Evolutionary conservation across 2,888 invertebrate genomes (phyloP).

Genomic region (Acronicta aceris): DNA sequence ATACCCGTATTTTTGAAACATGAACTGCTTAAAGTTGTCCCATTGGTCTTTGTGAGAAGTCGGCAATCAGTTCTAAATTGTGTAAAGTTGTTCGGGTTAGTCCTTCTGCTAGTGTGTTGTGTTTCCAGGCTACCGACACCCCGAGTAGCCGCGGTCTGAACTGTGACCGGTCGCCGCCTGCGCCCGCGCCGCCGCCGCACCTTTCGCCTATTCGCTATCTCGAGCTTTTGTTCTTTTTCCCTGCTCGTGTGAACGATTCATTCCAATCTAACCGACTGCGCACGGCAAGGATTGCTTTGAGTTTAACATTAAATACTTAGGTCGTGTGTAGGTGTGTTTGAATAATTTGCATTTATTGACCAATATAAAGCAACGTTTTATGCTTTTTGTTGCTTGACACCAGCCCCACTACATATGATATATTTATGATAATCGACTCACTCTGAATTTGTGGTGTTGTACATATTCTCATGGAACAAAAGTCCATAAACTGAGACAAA

Average conservation of each 20-base stretch:
- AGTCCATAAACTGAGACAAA: constrained; percentile 32
- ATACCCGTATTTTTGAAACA: no score
- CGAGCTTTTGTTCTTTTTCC: constrained; percentile 19
- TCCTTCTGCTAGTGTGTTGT: not conserved
- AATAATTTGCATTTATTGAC: no score
- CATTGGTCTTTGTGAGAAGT: no score
- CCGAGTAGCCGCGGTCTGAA: constrained; percentile 48
- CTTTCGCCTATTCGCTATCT: constrained; percentile 15
- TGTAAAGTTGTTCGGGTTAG: not conserved
- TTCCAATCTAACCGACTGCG: constrained; percentile 10
- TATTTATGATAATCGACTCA: not conserved
- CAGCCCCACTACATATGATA: no score
- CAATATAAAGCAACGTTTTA: no score
- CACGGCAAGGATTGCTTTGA: not conserved
- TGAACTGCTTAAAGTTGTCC: no score
- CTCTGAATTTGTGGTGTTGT: constrained; percentile 4
- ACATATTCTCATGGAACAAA: constrained; percentile 25
- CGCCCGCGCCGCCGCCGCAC: constrained; percentile 6
- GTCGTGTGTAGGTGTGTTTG: not conserved
- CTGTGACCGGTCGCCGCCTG: constrained; percentile 56
- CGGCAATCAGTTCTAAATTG: no score
- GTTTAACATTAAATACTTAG: not conserved
- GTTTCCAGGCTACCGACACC: constrained; percentile 8
- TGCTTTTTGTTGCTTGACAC: no score
- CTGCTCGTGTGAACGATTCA: constrained; percentile 17